Conservation (phyloP, 2,113 vertebrate species). For the Gambusia affinis region DNA sequence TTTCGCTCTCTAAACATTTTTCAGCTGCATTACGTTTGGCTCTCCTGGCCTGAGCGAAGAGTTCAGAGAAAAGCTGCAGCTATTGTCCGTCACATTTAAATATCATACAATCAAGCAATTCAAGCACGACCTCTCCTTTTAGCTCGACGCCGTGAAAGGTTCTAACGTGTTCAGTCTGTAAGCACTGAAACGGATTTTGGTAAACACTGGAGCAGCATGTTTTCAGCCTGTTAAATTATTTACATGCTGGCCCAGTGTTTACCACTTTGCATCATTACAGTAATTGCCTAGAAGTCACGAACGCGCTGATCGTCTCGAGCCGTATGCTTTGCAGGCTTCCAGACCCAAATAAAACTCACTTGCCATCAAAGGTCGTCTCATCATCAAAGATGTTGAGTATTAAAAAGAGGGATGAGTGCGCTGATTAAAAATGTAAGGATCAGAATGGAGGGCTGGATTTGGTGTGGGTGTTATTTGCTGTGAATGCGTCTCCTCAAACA, state of each 20-base stretch:
- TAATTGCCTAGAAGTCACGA: conserved; percentile 72
- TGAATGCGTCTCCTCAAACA: conserved; percentile 5
- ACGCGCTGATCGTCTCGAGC: conserved; percentile 62
- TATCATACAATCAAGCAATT: conserved; percentile 36
- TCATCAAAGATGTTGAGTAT: conserved; percentile 72
- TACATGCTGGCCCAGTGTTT: conserved; percentile 72
- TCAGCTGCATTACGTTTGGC: conserved; percentile 44
- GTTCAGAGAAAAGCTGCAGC: conserved; percentile 25
- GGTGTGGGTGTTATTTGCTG: conserved; percentile 28
- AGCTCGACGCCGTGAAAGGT: conserved; percentile 60
- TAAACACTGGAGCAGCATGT: conserved; percentile 66
- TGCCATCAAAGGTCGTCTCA: conserved; percentile 70
- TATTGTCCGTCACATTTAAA: conserved; percentile 54
- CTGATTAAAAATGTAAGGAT: conserved; percentile 73
- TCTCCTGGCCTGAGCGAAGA: background rate
- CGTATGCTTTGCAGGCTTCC: conserved; percentile 70
- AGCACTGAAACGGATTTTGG: conserved; percentile 61
- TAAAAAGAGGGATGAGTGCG: conserved; percentile 71
- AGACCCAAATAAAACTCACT: conserved; percentile 72
- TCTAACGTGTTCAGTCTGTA: conserved; percentile 55
- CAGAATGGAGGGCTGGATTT: conserved; percentile 42
- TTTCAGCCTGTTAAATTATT: conserved; percentile 70
- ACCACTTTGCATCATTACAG: conserved; percentile 71
- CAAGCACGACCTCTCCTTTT: conserved; percentile 49
- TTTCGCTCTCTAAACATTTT: conserved; percentile 16